Evolutionary conservation across 2,113 vertebrate genomes (phyloP), one percentile per base, ranked within the genome.

Genomic region (Nannospalax galili): DNA sequence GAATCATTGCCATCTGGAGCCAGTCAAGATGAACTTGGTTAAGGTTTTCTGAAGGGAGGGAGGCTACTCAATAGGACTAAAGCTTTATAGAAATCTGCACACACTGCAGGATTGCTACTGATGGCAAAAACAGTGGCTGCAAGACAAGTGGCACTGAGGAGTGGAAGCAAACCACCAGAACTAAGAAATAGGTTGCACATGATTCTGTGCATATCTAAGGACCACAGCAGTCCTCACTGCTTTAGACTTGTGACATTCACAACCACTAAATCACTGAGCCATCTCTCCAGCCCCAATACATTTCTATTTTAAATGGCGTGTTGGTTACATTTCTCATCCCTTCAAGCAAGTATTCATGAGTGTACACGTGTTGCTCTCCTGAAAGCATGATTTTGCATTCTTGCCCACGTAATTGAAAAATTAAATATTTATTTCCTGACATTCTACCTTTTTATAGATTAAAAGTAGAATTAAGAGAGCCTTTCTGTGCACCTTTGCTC

Each of bases 141-240:
- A 37, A 81, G 20, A 4, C 19, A 69, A 74, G 37, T 22, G 26
- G 22, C 42, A 37, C 42, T 37, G 26, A 62, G 42, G 42, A n/a
- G 37, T 91, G 56, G 42, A 7, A 16, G 16, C 9, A 60, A 67
- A 0, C 28, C 26, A 74, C 20, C 40, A 12, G 37, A 73, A 24
- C 9, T 28, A 22, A 28, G 37, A 24, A 42, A 42, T 19, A 24
- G 37, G 24, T 7, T 3, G 45, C 37, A n/a, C 12, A 30, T 26
- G 6, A n/a, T 32, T 4, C 2, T 35, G 5, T 62, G 4, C 0
- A 35, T 3, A 2, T 2, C 45, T 74, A 82, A 17, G 6, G 48
- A 64, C n/a, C 5, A 42, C 8, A 2, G 17, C 3, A 15, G 12
- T 9, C 1, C 24, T 26, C 5, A 62, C 8, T 30, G 1, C 5